phyloP scores from a whole-genome alignment of 2,888 invertebrate species.

The Oligia strigilis region DNA sequence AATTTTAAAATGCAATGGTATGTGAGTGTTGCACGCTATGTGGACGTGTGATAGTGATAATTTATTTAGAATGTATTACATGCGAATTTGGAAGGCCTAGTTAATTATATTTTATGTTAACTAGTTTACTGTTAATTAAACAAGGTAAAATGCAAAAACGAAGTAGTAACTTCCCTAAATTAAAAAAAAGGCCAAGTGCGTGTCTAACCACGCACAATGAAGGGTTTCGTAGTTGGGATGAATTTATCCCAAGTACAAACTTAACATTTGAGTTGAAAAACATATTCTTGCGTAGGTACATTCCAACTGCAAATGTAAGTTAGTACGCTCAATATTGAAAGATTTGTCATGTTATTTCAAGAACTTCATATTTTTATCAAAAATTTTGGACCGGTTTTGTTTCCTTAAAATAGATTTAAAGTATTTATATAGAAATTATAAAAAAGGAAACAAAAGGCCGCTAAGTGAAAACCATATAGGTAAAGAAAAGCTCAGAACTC shows the following conservation, averaged over 20 bases:
- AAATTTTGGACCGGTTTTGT: no score
- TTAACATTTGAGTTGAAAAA: background rate
- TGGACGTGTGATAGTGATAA: slow-evolving; percentile 65
- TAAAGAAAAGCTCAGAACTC: background rate
- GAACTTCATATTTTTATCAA: no score
- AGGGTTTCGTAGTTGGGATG: background rate
- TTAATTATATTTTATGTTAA: slow-evolving; percentile 24
- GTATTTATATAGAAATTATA: no score
- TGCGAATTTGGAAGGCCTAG: slow-evolving; percentile 37
- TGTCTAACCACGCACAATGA: background rate
- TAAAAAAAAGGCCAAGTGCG: background rate
- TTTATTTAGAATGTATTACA: slow-evolving; percentile 52
- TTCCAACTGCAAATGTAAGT: background rate
- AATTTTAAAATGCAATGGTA: slow-evolving; percentile 87
- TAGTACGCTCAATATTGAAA: background rate
- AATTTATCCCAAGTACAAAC: background rate
- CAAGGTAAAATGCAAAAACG: background rate
- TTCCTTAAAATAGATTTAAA: no score
- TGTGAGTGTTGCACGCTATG: slow-evolving; percentile 82
- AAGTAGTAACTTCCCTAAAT: background rate
- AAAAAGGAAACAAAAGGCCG: background rate
- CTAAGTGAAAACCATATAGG: background rate
- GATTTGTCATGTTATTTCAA: no score
- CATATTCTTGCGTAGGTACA: background rate
- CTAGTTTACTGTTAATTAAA: slow-evolving; percentile 5